Percentiles rank a stretch among this genome's conserved stretches.
These are phyloP conservation scores for Carcharodon carcharias DNA, from an alignment of 2,797 vertebrate genomes.

Conservation along the genomic window DNA sequence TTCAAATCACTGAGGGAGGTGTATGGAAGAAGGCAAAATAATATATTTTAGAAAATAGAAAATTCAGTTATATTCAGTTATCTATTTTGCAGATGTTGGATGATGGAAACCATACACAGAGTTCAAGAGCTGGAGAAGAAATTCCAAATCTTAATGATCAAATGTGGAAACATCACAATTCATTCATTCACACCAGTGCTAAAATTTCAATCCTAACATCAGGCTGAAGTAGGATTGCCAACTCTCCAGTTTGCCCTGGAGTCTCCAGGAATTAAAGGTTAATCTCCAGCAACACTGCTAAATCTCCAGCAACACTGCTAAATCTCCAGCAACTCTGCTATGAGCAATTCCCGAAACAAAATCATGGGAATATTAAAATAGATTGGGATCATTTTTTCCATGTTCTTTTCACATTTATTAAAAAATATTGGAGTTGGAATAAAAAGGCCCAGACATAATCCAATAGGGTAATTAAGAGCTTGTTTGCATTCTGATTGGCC, in stretches of 20 bases:
- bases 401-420: not conserved
- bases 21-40: not conserved
- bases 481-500: not conserved
- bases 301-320: not conserved
- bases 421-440: not conserved
- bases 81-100: not conserved
- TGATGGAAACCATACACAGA: not conserved
- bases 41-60: not conserved
- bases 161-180: not conserved
- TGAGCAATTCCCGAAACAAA: not conserved
- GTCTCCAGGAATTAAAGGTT: not conserved
- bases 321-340: not conserved
- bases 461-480: not conserved
- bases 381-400: not conserved
- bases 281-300: not conserved
- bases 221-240: not conserved
- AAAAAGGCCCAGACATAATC: not conserved
- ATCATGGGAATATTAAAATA: not conserved
- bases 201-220: not conserved
- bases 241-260: not conserved
- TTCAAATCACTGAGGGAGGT: not conserved
- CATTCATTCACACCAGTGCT: not conserved
- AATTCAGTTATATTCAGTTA: not conserved
- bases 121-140: not conserved
- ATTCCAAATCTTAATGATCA: not conserved